Conservation (phyloP, 1,140 invertebrate genomes). For the Luehdorfia chinensis region DNA sequence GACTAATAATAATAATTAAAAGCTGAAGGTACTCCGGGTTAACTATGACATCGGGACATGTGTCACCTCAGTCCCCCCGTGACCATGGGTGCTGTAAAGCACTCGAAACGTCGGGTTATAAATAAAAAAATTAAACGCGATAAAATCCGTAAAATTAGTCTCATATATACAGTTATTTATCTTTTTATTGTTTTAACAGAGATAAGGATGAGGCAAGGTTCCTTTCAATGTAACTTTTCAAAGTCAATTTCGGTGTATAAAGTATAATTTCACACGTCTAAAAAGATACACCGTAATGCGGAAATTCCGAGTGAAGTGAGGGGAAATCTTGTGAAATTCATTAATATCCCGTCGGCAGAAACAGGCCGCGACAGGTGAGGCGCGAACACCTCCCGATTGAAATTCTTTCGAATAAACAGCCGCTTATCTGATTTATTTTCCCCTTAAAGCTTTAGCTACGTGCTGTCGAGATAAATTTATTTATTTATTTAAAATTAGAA, state of each 20-base stretch:
- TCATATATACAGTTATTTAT: too few species aligned
- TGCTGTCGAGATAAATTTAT: constrained; percentile 4
- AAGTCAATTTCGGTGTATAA: background rate
- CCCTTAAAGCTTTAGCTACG: constrained; percentile 18
- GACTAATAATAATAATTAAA: too few species aligned
- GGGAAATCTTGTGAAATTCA: constrained; percentile 40
- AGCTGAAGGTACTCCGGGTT: too few species aligned
- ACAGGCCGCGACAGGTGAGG: constrained; percentile 47
- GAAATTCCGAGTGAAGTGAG: constrained; percentile 3
- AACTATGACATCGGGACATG: too few species aligned
- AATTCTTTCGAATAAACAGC: constrained; percentile 55
- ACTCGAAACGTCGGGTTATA: too few species aligned
- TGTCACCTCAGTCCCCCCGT: too few species aligned
- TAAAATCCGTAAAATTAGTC: too few species aligned
- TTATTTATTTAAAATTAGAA: background rate
- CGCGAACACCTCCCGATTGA: constrained; percentile 40
- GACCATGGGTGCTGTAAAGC: too few species aligned
- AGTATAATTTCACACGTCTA: constrained; percentile 9
- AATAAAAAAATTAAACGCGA: too few species aligned
- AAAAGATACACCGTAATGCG: constrained; percentile 2
- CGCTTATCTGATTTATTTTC: constrained; percentile 43
- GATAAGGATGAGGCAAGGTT: too few species aligned
- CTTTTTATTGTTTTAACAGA: too few species aligned
- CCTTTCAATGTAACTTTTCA: too few species aligned
- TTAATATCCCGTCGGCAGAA: constrained; percentile 54